Evolutionary conservation across 2,888 invertebrate genomes (phyloP).

Genomic region (Strigamia transsilvanica): DNA sequence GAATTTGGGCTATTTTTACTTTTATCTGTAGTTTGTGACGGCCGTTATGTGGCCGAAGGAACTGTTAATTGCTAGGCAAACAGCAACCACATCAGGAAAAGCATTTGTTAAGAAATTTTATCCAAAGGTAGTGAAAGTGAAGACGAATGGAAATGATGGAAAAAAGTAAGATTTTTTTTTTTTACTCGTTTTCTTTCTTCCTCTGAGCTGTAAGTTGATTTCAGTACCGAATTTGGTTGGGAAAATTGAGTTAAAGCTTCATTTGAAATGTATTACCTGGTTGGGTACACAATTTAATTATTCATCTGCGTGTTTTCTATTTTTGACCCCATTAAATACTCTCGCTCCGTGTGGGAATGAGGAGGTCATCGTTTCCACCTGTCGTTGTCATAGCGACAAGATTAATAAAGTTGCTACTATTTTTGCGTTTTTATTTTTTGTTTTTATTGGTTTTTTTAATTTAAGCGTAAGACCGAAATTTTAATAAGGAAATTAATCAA

Average conservation of each 20-base stretch:
- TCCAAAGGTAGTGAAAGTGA: background rate
- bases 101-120: conserved; percentile 38
- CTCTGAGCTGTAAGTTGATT: background rate
- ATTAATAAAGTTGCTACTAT: conserved; percentile 12
- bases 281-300: conserved; percentile 41
- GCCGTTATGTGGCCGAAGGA: conserved; percentile 22
- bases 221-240: background rate
- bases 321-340: conserved; percentile 42
- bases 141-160: background rate
- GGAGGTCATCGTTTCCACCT: conserved; percentile 49
- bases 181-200: background rate
- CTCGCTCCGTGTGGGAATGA: background rate
- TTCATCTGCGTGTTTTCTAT: conserved; percentile 30
- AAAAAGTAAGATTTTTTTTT: conserved; percentile 17
- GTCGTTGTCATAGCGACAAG: conserved; percentile 13
- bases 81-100: conserved; percentile 37
- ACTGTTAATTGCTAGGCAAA: conserved; percentile 44
- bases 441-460: background rate
- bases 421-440: background rate
- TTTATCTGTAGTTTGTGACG: background rate
- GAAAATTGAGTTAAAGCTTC: conserved; percentile 40
- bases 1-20: background rate
- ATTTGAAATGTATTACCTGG: conserved; percentile 40
- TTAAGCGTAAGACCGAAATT: background rate
- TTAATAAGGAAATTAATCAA: background rate